Evolutionary conservation across 2,888 invertebrate species (phyloP).

Genomic region (Eumacrocentrus americanus): DNA sequence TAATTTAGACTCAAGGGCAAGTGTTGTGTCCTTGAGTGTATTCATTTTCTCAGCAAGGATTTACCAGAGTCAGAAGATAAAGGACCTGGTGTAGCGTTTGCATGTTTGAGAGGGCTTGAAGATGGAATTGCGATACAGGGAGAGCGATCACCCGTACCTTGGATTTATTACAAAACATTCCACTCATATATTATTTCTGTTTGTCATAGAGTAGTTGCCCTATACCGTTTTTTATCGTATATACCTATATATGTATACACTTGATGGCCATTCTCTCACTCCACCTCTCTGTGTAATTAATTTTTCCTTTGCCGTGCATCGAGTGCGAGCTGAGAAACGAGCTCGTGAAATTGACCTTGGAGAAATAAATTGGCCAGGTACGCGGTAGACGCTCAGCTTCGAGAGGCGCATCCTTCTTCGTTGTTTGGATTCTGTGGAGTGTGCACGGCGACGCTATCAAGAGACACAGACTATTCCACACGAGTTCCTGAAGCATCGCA

Average conservation of each 20-base stretch:
- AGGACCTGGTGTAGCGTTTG: conserved; percentile 35
- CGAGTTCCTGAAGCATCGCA: no score
- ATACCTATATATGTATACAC: not conserved
- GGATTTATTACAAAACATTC: conserved; percentile 40
- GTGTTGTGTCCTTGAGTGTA: conserved; percentile 24
- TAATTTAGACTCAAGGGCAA: conserved; percentile 24
- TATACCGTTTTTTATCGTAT: conserved; percentile 15
- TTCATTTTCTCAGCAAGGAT: conserved; percentile 26
- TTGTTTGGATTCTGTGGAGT: not conserved
- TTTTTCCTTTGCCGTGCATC: conserved; percentile 36
- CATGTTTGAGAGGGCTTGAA: conserved; percentile 33
- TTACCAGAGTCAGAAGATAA: conserved; percentile 33
- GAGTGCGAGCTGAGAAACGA: conserved; percentile 32
- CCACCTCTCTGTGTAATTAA: conserved; percentile 37
- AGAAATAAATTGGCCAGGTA: conserved; percentile 37
- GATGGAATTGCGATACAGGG: conserved; percentile 18
- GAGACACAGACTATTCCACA: no score
- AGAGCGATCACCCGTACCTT: conserved; percentile 38
- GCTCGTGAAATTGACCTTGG: conserved; percentile 41
- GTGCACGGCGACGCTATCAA: not conserved
- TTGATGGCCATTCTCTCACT: not conserved
- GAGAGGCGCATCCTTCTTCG: not conserved
- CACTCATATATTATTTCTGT: conserved; percentile 36
- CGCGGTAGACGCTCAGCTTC: conserved; percentile 2
- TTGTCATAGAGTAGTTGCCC: conserved; percentile 2